Base-by-base conservation (phyloP, 2,888 invertebrate species). In the Archips xylosteana region DNA sequence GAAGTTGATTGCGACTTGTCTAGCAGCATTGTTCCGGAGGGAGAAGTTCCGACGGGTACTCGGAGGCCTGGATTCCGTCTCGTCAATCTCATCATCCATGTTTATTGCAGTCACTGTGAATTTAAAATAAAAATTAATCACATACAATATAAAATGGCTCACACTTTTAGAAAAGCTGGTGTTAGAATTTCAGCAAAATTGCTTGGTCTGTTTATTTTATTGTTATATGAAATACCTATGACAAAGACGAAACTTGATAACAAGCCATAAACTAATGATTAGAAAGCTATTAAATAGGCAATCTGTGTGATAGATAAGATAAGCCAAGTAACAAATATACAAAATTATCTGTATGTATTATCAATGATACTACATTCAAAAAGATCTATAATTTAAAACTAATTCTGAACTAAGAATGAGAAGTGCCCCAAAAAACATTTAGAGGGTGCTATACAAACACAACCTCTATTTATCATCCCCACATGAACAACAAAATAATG, bases 1-100 rank as follows among this genome's bases (percentile, higher is more conserved):
- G 70, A 94, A 94, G 82, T 92, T 94, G 68, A 94, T 87, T 1
- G 92, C 92, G 23, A 91, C 89, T 77, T 93, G 94, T 32, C 94
- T 79, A 0, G 93, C 94, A 0, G 89, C 88, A 77, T 84, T 90
- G 78, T 81, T 89, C 69, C 89, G 82, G 49, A 89, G 77, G 0
- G 90, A 89, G 74, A 89, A 82, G 0, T 83, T 89, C 2, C 88
- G 85, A 2, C 89, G 82, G 0, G 83, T 79, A 67, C 86, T 86
- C 2, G 87, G 47, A 1, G 89, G 83, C 51, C 82, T 81, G 66
- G 82, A 76, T 71, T 89, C 87, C 51, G 85, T 82, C 54, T 85
- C 85, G 13, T 85, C 87, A 4, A 85, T 85, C 23, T 80, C 80
- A 15, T 82, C 82, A 3, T 82, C 83, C 83, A 84, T 85, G 65